A percentile compares a stretch with the other conserved stretches of the same genome.
These are phyloP conservation scores for Macrotrachela quadricornifera DNA, from an alignment of 1,140 invertebrate species.

Conservation along the genomic window DNA sequence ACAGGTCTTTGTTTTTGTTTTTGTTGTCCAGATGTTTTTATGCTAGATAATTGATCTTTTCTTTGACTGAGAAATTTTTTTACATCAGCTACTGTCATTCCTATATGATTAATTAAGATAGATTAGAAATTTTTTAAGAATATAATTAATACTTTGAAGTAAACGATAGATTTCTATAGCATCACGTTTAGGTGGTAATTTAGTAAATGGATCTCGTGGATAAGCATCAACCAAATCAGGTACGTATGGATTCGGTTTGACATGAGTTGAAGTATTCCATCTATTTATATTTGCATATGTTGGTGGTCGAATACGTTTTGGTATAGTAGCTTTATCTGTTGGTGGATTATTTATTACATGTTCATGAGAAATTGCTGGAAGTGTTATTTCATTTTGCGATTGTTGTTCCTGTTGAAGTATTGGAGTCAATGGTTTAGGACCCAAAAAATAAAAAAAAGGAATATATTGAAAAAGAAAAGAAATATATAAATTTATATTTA, in stretches of 20 bases:
- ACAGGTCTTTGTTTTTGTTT: slow-evolving; percentile 18
- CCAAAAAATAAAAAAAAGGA: neutral
- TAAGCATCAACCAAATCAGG: slow-evolving; percentile 19
- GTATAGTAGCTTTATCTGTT: neutral
- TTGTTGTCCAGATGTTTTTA: slow-evolving; percentile 12
- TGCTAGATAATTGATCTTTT: slow-evolving; percentile 14
- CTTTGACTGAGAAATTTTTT: slow-evolving; percentile 13
- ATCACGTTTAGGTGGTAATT: slow-evolving; percentile 16
- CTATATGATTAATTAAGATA: slow-evolving; percentile 10
- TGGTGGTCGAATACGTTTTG: neutral
- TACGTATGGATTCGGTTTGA: slow-evolving; percentile 15
- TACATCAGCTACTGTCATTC: slow-evolving; percentile 11
- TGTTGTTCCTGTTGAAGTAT: neutral
- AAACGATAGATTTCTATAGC: slow-evolving; percentile 16
- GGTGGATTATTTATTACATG: neutral
- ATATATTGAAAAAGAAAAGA: neutral
- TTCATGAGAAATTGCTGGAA: neutral
- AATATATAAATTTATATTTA: too few species aligned
- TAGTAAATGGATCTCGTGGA: slow-evolving; percentile 23
- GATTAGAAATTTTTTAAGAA: neutral
- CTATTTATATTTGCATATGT: slow-evolving; percentile 12
- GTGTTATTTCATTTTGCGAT: neutral
- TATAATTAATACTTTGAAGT: slow-evolving; percentile 8
- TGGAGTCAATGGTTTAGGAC: neutral
- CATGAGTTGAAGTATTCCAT: slow-evolving; percentile 22